Evolutionary conservation across 2,113 vertebrate species (phyloP), one percentile per base, ranked within the genome.

Genomic region (Pholis gunnellus): DNA sequence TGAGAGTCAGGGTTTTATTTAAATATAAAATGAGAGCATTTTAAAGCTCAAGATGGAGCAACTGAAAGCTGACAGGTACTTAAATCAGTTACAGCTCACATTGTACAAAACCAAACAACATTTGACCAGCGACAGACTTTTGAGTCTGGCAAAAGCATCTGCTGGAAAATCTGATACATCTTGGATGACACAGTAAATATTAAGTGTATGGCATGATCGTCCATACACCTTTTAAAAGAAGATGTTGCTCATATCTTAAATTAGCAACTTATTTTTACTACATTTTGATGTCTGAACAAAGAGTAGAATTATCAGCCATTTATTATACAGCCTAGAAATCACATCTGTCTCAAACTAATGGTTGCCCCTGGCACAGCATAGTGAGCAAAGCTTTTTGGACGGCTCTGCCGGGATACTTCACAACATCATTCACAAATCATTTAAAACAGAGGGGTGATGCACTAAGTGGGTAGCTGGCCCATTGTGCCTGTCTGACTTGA

Each of bases 271-370:
- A 50, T 18, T 38, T 52, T 52, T 18, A 63, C 6, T 10, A 27
- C 10, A 36, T 11, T 15, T 38, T 27, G 59, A 38, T 27, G 9
- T 52, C 5, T 50, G 29, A 27, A 50, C 29, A 75, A 75, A 61
- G 17, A 44, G 6, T 17, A 46, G 11, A 46, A 61, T 10, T 6
- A 48, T 46, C 18, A 22, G 1, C 27, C 44, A 42, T 54, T 46
- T 31, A 3, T 20, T 15, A 14, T 22, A 36, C 9, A 38, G 9
- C 42, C n/a, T 27, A 18, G 6, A 34, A 60, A 48, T 60, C 31
- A 40, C 66, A 78, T 78, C 42, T 78, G 31, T 71, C 76, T 38
- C 31, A 52, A 14, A 31, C 54, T 36, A 48, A 18, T 75, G 34
- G 34, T 31, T n/a, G 59, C 31, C 9, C 13, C 44, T 25, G 59